Base-by-base conservation (phyloP, 2,888 invertebrate genomes). In the Eupithecia dodoneata region DNA sequence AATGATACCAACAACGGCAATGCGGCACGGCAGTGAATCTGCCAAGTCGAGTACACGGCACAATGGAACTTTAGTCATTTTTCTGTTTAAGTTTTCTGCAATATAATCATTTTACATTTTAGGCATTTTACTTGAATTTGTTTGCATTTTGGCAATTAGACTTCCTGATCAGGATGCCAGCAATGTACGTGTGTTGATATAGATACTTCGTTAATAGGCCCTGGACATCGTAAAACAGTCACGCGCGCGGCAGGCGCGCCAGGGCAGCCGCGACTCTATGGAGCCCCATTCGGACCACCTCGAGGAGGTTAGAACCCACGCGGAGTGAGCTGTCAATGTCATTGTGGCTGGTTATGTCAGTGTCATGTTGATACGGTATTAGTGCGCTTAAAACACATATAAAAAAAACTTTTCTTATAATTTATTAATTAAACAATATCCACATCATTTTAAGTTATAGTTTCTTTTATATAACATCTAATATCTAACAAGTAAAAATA, bases 211-310 rank as follows among this genome's bases (percentile, higher is more conserved):
- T 63, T n/a, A 45, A 45, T 94, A 98, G 98, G 98, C 98, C 82
- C 96, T 98, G 95, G 99, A 99, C 96, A 97, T 98, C 90, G 98
- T 98, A 89, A 98, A 98, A 95, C 98, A 98, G 96, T 97, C 98
- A 76, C 98, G 98, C 90, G 97, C 97, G 85, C 96, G 97, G 78
- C 96, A 96, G 86, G 96, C 96, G 77, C 96, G 97, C 80, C 96
- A 97, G 84, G 97, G 96, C 82, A 96, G 97, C 81, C 96, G 97
- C 83, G 97, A 98, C 91, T 96, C 97, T 79, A 92, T 97, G 85
- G 97, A 72, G 18, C 76, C 96, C 82, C 96, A 96, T 91, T 95
- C 96, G 80, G 97, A 97, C 87, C 97, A 97, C 86, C 96, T 96
- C 87, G 98, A 98, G 86, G 98, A 98, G 96, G 97, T 97, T 95